Base-by-base conservation (phyloP, 2,888 invertebrate species). In the Odontothrips loti region DNA sequence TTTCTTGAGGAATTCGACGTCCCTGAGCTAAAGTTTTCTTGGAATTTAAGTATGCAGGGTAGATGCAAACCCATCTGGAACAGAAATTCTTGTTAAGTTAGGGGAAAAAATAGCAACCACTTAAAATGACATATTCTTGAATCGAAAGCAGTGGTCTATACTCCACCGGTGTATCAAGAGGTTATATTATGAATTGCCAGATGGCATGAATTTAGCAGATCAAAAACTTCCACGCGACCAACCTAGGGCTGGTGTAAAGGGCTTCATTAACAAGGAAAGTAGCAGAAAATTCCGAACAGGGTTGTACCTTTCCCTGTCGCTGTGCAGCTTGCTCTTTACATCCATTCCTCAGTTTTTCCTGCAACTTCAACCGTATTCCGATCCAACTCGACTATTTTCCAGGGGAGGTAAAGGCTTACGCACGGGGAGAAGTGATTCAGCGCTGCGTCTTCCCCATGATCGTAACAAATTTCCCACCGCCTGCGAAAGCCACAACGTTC, bases 21-120 rank as follows among this genome's bases (percentile, higher is more conserved):
- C 99, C 99, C 87, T 97, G 94, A 1, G 95, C 95, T 23, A 95
- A 87, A 0, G 96, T 95, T 87, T 96, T 97, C 86, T 96, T 97
- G 85, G 93, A 96, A 86, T 99, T 99, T 80, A 99, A 90, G 85
- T 99, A 99, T 0, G 96, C 94, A 81, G 99, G 99, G 87, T 99
- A 99, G 83, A 99, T 93, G 86, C 97, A 97, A 82, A 98, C 91
- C 99, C 99, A 99, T 86, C 95, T 95, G 89, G 79, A 80, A 63
- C 12, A 27, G n/a, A 78, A 79, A 81, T 81, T 63, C 81, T 82
- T 3, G 17, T 6, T 20, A 1, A 11, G 20, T 15, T 15, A 58
- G 10, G 12, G 23, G 0, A 27, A 1, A 27, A 9, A 27, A 9
- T 12, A 12, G 23, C 12, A 12, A 10, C 23, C 1, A 11, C 12